Base-by-base conservation (phyloP, 2,888 invertebrate genomes). In the Eupithecia exiguata region DNA sequence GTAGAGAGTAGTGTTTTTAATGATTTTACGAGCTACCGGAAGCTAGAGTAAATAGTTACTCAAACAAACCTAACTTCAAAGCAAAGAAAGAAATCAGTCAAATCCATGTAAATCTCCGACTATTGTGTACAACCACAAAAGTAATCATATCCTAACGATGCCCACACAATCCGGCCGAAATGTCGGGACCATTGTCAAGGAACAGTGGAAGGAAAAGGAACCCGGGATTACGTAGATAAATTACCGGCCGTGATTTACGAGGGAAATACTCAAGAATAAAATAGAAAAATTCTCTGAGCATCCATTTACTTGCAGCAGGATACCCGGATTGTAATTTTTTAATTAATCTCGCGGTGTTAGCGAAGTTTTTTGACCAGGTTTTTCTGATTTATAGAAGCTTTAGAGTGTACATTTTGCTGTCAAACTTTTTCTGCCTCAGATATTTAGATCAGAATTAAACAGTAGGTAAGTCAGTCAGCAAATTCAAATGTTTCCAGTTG, bases 181-280 rank as follows among this genome's bases (percentile, higher is more conserved):
- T 69, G 69, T 74, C 63, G 67, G 62, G 71, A 67, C 76, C 58
- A 77, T 79, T 80, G 78, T 80, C 69, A 69, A 65, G 65, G 68
- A 77, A 80, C 78, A 77, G 78, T 78, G 77, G 67, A 40, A 40
- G 58, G 58, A 58, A 53, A 58, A 58, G 58, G 58, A 58, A 58
- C 58, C 75, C 73, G 38, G 74, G 78, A 80, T 77, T 78, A 77
- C 75, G 76, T 70, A 77, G 77, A 80, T 80, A 79, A 77, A 80
- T 79, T 75, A 70, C 74, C 43, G 68, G 67, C 67, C 38, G 75
- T 79, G 80, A 80, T 80, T 79, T 80, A 79, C 78, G 76, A 76
- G 58, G 74, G 68, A 65, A 78, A 77, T 77, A 73, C 70, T 63
- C 66, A 71, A 79, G 74, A 77, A 78, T 77, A 71, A 63, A 63